Evolutionary conservation across 2,888 invertebrate genomes (phyloP).

Genomic region (Tetramorium bicarinatum): DNA sequence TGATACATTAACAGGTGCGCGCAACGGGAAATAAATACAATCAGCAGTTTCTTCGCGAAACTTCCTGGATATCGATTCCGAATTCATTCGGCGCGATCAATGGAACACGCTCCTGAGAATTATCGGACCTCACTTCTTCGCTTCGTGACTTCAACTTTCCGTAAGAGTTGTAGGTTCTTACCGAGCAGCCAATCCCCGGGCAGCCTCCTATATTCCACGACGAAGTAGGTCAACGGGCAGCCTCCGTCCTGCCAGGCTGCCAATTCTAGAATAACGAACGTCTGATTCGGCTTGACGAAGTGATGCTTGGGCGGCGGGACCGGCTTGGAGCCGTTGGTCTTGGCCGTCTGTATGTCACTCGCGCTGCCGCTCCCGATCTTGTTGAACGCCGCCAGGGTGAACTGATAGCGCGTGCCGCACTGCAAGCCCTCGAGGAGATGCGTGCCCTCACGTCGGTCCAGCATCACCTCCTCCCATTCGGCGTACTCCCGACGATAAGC

Average conservation of each 20-base stretch:
- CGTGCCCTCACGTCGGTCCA: constrained; percentile 86
- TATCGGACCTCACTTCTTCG: constrained; percentile 29
- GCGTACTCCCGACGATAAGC: constrained; percentile 87
- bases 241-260: constrained; percentile 86
- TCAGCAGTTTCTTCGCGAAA: background rate
- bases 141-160: constrained; percentile 27
- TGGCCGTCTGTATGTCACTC: constrained; percentile 84
- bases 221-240: constrained; percentile 85
- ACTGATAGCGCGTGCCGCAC: constrained; percentile 86
- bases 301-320: constrained; percentile 84
- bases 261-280: constrained; percentile 85
- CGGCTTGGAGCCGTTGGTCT: constrained; percentile 86
- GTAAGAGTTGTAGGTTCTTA: constrained; percentile 65
- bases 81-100: constrained; percentile 30
- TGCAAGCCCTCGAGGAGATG: constrained; percentile 84
- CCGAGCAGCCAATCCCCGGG: constrained; percentile 84
- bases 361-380: constrained; percentile 86
- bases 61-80: background rate
- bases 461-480: constrained; percentile 88
- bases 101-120: constrained; percentile 5
- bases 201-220: constrained; percentile 84
- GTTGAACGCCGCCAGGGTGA: constrained; percentile 85
- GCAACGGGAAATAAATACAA: background rate
- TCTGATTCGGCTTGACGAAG: constrained; percentile 83
- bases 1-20: background rate